phyloP scores from a whole-genome alignment of 2,113 vertebrate genomes.

The Calyptommatus sinebrachiatus region DNA sequence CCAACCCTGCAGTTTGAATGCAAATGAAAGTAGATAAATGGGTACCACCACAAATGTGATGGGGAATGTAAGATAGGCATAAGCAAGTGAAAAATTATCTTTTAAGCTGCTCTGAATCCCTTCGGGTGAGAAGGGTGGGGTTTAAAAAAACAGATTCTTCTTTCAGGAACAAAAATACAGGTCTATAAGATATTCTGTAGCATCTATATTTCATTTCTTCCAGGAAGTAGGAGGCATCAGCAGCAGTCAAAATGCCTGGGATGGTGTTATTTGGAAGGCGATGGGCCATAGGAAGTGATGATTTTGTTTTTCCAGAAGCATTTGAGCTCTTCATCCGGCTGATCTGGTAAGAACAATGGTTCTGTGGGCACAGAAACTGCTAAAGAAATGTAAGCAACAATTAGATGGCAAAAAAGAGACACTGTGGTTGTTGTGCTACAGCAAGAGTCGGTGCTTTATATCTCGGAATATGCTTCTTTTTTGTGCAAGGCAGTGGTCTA shows the following conservation, averaged over 20 bases:
- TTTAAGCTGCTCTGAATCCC: too few species aligned
- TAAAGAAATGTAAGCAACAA: neutral
- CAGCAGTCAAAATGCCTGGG: slow-evolving; percentile 79
- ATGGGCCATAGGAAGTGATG: slow-evolving; percentile 93
- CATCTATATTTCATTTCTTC: neutral
- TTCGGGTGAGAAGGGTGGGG: too few species aligned
- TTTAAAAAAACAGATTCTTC: too few species aligned
- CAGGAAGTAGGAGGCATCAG: neutral
- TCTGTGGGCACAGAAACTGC: too few species aligned
- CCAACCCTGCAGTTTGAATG: too few species aligned
- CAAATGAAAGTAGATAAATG: too few species aligned
- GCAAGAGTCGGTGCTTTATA: neutral
- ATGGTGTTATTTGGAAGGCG: slow-evolving; percentile 87
- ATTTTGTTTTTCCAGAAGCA: slow-evolving; percentile 89
- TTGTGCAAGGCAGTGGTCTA: neutral
- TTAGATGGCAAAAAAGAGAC: neutral
- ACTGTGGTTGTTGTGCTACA: neutral
- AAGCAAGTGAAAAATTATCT: too few species aligned
- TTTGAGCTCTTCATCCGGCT: slow-evolving; percentile 84
- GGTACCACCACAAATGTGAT: too few species aligned
- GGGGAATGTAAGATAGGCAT: too few species aligned
- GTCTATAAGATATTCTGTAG: too few species aligned
- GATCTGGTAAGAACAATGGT: slow-evolving; percentile 76
- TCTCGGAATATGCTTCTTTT: neutral
- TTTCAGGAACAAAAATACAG: neutral